Evolutionary conservation across 2,113 vertebrate species (phyloP).

Genomic region (Limnothrissa miodon): DNA sequence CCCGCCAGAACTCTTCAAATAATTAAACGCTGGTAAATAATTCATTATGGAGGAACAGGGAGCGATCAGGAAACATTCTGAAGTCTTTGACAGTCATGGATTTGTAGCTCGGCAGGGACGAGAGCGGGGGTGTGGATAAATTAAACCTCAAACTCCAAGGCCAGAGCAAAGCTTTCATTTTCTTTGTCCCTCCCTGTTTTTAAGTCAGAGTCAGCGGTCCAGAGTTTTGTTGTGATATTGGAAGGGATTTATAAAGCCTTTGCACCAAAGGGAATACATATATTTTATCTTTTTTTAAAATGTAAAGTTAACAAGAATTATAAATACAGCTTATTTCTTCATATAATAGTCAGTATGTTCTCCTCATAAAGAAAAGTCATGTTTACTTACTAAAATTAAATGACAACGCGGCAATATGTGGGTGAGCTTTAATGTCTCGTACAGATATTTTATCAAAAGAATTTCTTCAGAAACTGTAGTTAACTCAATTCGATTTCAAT

Average conservation of each 20-base stretch:
- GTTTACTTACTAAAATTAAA: no score
- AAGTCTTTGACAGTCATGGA: slow-evolving; percentile 45
- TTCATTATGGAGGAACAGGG: slow-evolving; percentile 47
- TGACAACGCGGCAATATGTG: not conserved
- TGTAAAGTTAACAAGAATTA: not conserved
- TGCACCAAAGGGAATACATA: not conserved
- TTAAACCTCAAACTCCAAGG: not conserved
- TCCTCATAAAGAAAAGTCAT: not conserved
- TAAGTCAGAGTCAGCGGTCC: not conserved
- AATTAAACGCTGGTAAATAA: slow-evolving; percentile 63
- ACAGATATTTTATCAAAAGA: not conserved
- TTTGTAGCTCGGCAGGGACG: not conserved
- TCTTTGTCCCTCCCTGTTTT: not conserved
- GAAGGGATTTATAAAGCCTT: not conserved
- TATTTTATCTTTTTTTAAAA: not conserved
- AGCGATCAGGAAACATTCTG: slow-evolving; percentile 47
- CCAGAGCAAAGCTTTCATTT: not conserved
- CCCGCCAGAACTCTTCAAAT: slow-evolving; percentile 57
- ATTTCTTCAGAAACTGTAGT: not conserved
- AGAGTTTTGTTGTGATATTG: not conserved
- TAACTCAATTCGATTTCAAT: not conserved
- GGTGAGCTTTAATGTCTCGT: not conserved
- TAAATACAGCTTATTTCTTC: not conserved
- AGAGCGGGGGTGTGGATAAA: not conserved
- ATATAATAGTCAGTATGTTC: not conserved